Conservation (phyloP, 92 coral and sea anemone species). For the Muricea muricata region DNA sequence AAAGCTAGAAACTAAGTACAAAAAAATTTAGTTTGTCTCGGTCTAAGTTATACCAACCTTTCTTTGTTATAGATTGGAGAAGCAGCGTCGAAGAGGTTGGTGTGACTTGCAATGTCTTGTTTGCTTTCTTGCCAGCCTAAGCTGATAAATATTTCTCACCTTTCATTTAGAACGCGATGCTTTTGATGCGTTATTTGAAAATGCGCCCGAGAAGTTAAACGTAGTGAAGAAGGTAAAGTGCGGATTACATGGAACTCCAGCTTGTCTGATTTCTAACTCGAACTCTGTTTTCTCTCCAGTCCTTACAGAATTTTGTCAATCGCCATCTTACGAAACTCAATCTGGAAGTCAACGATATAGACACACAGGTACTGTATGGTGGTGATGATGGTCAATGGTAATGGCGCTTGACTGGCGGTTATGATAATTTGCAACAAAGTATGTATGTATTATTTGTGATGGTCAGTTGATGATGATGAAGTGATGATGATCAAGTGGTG, state of each 20-base stretch:
- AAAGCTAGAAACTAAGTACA: no score
- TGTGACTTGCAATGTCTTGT: neutral
- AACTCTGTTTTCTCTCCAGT: constrained; percentile 67
- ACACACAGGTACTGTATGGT: constrained; percentile 77
- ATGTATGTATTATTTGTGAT: neutral
- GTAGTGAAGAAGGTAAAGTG: constrained; percentile 91
- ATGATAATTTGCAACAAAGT: no score
- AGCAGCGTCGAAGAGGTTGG: constrained; percentile 38
- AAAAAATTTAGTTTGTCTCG: no score
- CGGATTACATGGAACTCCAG: neutral
- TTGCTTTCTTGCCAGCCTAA: neutral
- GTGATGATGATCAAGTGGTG: neutral
- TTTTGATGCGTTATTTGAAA: constrained; percentile 97
- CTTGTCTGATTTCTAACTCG: neutral
- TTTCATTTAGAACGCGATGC: constrained; percentile 90
- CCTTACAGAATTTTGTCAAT: constrained; percentile 93
- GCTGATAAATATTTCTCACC: neutral
- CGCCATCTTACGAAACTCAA: constrained; percentile 86
- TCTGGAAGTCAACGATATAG: constrained; percentile 88
- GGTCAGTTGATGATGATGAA: neutral
- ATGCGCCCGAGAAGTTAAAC: constrained; percentile 95
- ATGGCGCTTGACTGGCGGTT: neutral
- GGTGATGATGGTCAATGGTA: neutral
- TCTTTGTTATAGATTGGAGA: constrained; percentile 21
- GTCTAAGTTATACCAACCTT: no score